Percentiles rank a stretch among this genome's conserved stretches.
Conservation (phyloP, 2,797 vertebrate genomes). For the Myotis vivesi region DNA sequence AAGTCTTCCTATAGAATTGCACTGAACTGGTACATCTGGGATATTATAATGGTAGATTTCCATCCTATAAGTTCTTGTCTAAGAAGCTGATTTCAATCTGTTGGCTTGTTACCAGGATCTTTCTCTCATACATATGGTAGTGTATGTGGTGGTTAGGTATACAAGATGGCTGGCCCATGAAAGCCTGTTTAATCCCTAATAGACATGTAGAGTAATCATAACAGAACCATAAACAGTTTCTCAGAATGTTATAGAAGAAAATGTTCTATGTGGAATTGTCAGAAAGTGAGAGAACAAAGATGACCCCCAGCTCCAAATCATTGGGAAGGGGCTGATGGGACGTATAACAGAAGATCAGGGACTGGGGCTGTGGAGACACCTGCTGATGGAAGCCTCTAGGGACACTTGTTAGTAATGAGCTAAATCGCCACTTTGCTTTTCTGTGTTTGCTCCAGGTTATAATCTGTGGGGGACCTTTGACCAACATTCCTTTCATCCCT, state of each 20-base stretch:
- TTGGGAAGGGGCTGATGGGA: neutral
- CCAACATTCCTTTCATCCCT: neutral
- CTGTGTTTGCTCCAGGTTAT: neutral
- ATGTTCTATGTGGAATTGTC: neutral
- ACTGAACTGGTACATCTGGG: neutral
- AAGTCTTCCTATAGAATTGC: neutral
- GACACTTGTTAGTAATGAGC: neutral
- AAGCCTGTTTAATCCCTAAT: neutral
- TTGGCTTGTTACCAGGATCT: neutral
- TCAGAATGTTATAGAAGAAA: neutral
- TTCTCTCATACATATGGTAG: neutral
- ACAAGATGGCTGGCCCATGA: neutral
- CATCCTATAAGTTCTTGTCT: neutral
- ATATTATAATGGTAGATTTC: neutral
- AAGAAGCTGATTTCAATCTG: neutral
- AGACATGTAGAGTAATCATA: neutral
- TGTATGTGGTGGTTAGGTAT: neutral
- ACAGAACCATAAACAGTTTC: neutral
- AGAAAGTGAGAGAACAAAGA: neutral
- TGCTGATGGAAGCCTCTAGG: neutral
- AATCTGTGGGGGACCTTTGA: neutral
- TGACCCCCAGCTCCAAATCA: neutral
- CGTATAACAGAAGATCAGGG: neutral
- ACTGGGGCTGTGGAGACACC: neutral
- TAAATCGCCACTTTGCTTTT: neutral